These are phyloP conservation scores for Australoheros scitulus DNA, from an alignment of 2,113 vertebrate species.

Conservation along the genomic window DNA sequence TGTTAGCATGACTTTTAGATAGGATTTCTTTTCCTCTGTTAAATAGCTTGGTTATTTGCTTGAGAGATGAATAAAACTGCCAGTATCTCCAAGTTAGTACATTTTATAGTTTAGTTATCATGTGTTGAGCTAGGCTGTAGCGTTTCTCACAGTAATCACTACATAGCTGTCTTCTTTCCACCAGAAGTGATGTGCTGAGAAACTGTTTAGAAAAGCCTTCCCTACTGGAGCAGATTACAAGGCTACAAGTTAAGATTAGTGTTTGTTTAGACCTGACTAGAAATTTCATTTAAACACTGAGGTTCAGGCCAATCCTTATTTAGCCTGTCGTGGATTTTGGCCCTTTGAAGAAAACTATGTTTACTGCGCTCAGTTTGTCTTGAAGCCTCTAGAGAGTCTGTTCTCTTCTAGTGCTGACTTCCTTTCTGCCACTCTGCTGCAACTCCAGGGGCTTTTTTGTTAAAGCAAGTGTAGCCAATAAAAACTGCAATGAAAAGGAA, in stretches of 20 bases:
- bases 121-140: not conserved
- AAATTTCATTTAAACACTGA: constrained; percentile 7
- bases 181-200: not conserved
- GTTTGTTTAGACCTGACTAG: not conserved
- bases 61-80: not conserved
- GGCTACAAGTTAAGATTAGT: not conserved
- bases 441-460: constrained; percentile 31
- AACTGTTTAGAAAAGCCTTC: not conserved
- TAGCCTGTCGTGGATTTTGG: not conserved
- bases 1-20: not conserved
- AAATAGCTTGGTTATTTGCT: too few species aligned
- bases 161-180: not conserved
- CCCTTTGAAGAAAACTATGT: constrained; percentile 34
- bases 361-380: constrained; percentile 7
- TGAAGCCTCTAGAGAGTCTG: constrained; percentile 24
- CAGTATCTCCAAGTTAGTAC: not conserved
- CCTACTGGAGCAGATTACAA: not conserved
- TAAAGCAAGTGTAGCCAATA: constrained; percentile 22
- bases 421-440: constrained; percentile 23
- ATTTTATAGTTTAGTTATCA: not conserved
- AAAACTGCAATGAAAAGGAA: constrained; percentile 26
- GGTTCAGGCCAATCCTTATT: constrained; percentile 17
- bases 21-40: not conserved
- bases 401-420: constrained; percentile 34
- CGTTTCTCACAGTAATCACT: not conserved